A percentile compares a stretch with the other conserved stretches of the same genome.
Evolutionary conservation across 35 echinoderm and acorn worm species (phyloP).

Genomic region (Heliocidaris erythrogramma): DNA sequence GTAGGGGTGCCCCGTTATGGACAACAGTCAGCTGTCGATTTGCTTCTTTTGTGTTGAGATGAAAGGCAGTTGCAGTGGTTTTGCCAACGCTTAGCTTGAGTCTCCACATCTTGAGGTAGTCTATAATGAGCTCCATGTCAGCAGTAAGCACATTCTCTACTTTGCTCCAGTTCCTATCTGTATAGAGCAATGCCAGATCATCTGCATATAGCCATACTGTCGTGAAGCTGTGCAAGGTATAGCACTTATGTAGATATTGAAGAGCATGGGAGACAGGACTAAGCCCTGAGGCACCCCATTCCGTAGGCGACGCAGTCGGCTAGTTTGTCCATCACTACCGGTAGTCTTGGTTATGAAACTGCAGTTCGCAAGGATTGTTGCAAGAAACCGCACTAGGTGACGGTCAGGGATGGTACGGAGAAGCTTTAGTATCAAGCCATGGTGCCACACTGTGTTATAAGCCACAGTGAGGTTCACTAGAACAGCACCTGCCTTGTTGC

Average conservation of each 20-base stretch:
- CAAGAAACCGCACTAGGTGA: conserved; percentile 15
- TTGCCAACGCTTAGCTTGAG: conserved; percentile 20
- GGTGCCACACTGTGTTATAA: conserved; percentile 54
- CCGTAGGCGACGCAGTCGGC: conserved; percentile 35
- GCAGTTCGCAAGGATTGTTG: conserved; percentile 14
- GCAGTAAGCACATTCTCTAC: conserved; percentile 15
- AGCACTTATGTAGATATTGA: conserved; percentile 56
- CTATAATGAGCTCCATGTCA: background rate
- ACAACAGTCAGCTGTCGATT: background rate
- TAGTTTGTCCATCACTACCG: conserved; percentile 46
- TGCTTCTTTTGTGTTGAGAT: background rate
- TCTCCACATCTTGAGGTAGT: background rate
- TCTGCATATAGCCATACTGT: conserved; percentile 50
- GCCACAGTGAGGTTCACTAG: conserved; percentile 46
- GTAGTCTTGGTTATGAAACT: conserved; percentile 42
- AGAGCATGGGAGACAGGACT: conserved; percentile 56
- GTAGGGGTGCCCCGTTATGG: background rate
- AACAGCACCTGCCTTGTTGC: conserved; percentile 39
- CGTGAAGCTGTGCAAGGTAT: conserved; percentile 17
- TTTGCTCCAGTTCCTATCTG: background rate
- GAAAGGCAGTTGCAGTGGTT: conserved; percentile 32
- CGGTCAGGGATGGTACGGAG: background rate
- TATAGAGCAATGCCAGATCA: conserved; percentile 23
- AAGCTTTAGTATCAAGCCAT: conserved; percentile 39
- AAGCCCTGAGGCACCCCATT: conserved; percentile 56